These are phyloP conservation scores for Prunella strophiata DNA, from an alignment of 2,797 vertebrate genomes.

Conservation along the genomic window DNA sequence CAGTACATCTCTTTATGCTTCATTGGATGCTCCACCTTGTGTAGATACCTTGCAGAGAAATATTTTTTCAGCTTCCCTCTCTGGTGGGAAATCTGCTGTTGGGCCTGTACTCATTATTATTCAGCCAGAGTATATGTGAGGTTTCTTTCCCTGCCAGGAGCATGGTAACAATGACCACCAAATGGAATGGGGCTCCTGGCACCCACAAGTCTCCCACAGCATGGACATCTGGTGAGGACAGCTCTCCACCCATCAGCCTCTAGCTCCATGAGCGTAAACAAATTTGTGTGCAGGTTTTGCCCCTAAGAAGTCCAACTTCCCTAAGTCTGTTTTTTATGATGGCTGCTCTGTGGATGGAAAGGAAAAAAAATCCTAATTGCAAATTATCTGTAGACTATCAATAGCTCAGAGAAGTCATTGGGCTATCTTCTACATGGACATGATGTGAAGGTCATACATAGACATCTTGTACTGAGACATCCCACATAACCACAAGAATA, in stretches of 20 bases:
- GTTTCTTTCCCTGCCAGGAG: not conserved
- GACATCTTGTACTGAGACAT: not conserved
- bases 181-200: not conserved
- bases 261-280: not conserved
- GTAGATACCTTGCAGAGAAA: not conserved
- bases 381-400: not conserved
- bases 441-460: not conserved
- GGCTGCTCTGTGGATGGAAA: not conserved
- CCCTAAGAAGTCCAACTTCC: not conserved
- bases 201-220: not conserved
- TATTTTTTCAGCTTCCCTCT: not conserved
- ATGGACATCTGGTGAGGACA: not conserved
- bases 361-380: not conserved
- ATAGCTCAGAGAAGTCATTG: not conserved
- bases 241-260: not conserved
- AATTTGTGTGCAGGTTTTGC: not conserved
- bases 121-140: not conserved
- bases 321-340: not conserved
- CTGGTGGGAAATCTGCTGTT: not conserved
- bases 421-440: not conserved
- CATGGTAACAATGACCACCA: not conserved
- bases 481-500: not conserved
- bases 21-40: not conserved
- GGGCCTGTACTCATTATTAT: not conserved
- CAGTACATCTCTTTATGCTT: not conserved